Conservation (phyloP, 2,113 vertebrate genomes). For the Burhinus oedicnemus region DNA sequence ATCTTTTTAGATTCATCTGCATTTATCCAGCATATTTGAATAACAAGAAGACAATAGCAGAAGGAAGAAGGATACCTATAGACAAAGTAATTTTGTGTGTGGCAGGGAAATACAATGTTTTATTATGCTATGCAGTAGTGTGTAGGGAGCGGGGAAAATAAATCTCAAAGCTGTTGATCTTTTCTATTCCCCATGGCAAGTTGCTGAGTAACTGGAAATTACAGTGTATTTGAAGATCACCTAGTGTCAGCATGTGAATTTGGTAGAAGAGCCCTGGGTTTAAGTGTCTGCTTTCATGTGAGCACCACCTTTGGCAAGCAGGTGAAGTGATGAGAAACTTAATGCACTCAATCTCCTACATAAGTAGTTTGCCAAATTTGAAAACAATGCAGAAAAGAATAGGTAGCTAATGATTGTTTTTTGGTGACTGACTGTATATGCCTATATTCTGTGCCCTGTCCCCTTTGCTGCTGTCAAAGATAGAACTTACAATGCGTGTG, state of each 20-base stretch:
- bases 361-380: neutral
- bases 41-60: slow-evolving; percentile 96
- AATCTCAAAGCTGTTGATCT: neutral
- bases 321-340: neutral
- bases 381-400: neutral
- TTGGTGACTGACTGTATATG: neutral
- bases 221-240: neutral
- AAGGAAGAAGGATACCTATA: slow-evolving; percentile 89
- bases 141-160: neutral
- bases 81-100: slow-evolving; percentile 83
- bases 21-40: slow-evolving; percentile 95
- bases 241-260: neutral
- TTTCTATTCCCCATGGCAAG: neutral
- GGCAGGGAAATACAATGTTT: neutral
- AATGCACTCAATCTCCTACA: neutral
- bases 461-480: neutral
- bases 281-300: neutral
- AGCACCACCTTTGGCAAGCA: neutral
- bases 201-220: neutral
- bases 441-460: neutral
- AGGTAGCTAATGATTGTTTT: neutral
- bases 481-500: accelerated
- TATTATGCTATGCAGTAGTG: neutral
- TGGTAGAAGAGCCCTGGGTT: neutral
- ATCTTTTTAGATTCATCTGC: slow-evolving; percentile 86